Evolutionary conservation across 2,113 vertebrate species (phyloP), one percentile per base, ranked within the genome.

Genomic region (Chionodraco myersi): DNA sequence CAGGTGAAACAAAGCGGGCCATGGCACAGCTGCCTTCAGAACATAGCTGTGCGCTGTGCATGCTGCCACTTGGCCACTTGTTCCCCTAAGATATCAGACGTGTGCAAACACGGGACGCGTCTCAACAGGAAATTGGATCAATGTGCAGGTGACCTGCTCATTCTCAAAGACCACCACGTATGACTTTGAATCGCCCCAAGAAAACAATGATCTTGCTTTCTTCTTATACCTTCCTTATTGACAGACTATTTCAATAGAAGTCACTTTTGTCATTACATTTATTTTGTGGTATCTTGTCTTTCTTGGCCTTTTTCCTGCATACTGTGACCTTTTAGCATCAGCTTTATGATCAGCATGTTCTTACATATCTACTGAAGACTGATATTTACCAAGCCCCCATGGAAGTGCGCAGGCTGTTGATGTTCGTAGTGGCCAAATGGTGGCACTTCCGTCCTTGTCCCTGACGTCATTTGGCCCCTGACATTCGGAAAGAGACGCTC

Each of bases 21-120:
- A 92, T 41, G 18, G 80, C 89, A 59, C 85, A 82, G 87, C 77
- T 75, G 72, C 77, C 72, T 86, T 45, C 59, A 5, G 77, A 84
- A 82, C 87, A 67, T 80, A 80, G 6, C 52, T 34, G 47, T 49
- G 58, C 74, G 14, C 56, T 36, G 53, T 8, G 3, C 14, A 0
- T 75, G 79, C 51, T 78, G 77, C 52, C 47, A 51, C 51, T 70
- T 45, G 69, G 85, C 67, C 67, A 78, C 41, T 41, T 30, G 53
- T 44, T 66, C 75, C 65, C 72, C 36, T 23, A 18, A 79, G 80
- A 85, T 57, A 51, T 59, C 75, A 76, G 61, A 63, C 82, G 77
- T 77, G 82, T 89, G 80, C 86, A 72, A 57, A 66, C 60, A n/a
- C 52, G 71, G 70, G 77, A 80, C 77, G 36, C 83, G 84, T 76